These are phyloP conservation scores for Drosophila picticornis DNA, from an alignment of 2,888 invertebrate genomes.

Conservation along the genomic window DNA sequence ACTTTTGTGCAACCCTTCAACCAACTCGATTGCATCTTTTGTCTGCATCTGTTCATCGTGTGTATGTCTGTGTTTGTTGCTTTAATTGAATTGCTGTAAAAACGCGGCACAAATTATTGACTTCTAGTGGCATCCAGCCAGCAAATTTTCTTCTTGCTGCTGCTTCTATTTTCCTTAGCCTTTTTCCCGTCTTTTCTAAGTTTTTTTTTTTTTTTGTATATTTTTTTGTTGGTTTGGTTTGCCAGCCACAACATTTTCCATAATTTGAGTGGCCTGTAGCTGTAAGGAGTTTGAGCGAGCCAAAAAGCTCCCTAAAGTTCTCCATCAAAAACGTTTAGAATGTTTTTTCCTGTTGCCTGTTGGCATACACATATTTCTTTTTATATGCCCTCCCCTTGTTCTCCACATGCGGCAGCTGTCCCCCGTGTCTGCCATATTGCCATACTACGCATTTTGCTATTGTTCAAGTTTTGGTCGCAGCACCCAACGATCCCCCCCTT, in stretches of 20 bases:
- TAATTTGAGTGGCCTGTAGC: conserved; percentile 63
- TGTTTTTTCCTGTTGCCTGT: conserved; percentile 71
- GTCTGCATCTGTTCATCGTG: conserved; percentile 34
- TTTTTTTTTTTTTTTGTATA: neutral
- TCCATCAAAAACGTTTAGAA: conserved; percentile 74
- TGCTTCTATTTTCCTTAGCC: neutral
- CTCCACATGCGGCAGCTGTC: conserved; percentile 33
- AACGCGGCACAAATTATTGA: conserved; percentile 66
- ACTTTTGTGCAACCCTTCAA: conserved; percentile 62
- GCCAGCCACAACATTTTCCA: conserved; percentile 48
- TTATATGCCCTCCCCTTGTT: conserved; percentile 21
- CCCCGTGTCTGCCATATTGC: conserved; percentile 43
- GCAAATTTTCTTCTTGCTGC: conserved; percentile 29
- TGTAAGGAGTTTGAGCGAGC: conserved; percentile 56
- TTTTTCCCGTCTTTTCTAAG: conserved; percentile 1
- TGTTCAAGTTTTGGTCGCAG: conserved; percentile 66
- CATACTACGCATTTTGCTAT: conserved; percentile 68
- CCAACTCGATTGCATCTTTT: conserved; percentile 64
- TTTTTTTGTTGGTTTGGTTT: conserved; percentile 11
- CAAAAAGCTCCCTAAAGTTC: conserved; percentile 65
- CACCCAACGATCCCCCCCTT: conserved; percentile 3
- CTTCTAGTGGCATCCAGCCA: conserved; percentile 59
- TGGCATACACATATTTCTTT: conserved; percentile 59
- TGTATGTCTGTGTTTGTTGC: conserved; percentile 17
- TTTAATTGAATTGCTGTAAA: conserved; percentile 70